These are phyloP conservation scores for Fopius arisanus DNA, from an alignment of 1,140 invertebrate species.

Conservation along the genomic window DNA sequence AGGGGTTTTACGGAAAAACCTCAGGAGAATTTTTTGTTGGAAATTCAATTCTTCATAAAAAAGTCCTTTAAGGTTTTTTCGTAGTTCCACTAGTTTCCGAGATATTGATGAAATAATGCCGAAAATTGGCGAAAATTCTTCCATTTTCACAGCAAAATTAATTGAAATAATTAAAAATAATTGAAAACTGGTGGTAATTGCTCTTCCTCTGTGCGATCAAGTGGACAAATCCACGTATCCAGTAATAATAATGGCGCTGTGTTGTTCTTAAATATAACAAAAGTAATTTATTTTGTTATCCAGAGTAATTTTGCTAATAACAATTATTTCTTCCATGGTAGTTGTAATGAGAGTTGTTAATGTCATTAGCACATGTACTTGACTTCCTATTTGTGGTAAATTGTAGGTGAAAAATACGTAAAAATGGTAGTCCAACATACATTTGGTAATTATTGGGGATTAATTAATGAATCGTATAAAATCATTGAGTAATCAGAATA, in stretches of 20 bases:
- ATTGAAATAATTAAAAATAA: neutral
- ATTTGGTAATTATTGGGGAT: too few relatives aligned
- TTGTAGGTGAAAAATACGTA: neutral
- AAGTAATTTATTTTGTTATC: neutral
- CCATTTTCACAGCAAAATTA: neutral
- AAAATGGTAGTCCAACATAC: neutral
- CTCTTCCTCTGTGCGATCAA: neutral
- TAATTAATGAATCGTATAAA: too few relatives aligned
- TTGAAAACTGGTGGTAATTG: neutral
- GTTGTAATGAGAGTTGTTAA: neutral
- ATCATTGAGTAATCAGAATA: too few relatives aligned
- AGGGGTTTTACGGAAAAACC: neutral
- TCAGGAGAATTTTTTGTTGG: neutral
- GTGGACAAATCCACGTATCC: neutral
- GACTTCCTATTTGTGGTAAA: neutral
- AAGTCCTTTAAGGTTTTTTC: too few relatives aligned
- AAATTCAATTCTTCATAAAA: neutral
- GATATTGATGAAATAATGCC: too few relatives aligned
- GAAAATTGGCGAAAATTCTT: neutral
- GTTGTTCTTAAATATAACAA: neutral
- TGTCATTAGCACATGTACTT: neutral
- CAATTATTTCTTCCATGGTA: neutral
- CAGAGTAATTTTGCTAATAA: conserved; percentile 1
- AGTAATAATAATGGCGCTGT: neutral
- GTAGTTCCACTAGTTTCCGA: too few relatives aligned